phyloP scores from a whole-genome alignment of 2,797 vertebrate genomes.

The Megaceryle alcyon region DNA sequence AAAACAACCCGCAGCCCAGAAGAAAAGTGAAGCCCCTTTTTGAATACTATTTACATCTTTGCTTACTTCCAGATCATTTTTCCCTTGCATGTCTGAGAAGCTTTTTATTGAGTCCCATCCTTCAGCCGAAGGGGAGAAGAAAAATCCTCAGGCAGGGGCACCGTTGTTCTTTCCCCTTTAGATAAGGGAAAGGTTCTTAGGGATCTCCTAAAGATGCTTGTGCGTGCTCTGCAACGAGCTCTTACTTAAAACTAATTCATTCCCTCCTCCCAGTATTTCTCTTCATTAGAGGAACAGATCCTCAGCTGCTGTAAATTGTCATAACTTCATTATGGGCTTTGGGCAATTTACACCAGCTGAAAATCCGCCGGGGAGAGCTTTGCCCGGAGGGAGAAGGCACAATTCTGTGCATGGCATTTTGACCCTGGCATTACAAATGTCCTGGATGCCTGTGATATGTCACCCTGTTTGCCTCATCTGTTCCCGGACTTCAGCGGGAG shows the following conservation, averaged over 20 bases:
- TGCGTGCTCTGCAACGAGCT: not conserved
- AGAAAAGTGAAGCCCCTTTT: not conserved
- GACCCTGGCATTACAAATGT: constrained; percentile 25
- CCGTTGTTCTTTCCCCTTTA: not conserved
- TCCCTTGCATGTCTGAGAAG: not conserved
- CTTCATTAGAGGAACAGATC: constrained; percentile 31
- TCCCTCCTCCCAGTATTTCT: constrained; percentile 1
- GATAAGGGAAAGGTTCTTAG: not conserved
- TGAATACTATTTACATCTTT: not conserved
- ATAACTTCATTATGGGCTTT: constrained; percentile 24
- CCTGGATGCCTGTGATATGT: not conserved
- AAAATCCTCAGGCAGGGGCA: not conserved
- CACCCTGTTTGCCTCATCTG: not conserved
- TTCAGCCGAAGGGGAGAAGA: not conserved
- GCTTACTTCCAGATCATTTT: not conserved
- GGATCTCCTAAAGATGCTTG: not conserved
- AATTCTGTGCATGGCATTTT: not conserved
- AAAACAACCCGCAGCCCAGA: not conserved
- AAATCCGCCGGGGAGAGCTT: constrained; percentile 1
- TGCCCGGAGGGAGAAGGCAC: not conserved
- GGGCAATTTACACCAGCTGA: constrained; percentile 55
- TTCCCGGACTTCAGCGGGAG: not conserved
- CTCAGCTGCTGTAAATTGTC: constrained; percentile 50
- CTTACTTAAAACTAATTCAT: not conserved
- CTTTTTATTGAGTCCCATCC: not conserved